These are phyloP conservation scores for Brenthis daphne DNA, from an alignment of 2,888 invertebrate genomes.

Conservation along the genomic window DNA sequence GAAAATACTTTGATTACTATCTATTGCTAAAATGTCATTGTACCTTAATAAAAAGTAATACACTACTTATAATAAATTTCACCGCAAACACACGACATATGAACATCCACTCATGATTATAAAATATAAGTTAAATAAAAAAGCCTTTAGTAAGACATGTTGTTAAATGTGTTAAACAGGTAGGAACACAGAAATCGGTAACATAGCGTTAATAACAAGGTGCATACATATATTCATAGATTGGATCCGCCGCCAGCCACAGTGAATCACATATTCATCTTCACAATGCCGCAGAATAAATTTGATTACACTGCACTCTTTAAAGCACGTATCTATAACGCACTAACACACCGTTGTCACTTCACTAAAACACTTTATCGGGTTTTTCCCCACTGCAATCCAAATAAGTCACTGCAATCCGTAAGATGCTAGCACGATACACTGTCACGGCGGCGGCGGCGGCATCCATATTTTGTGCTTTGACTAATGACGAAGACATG, in stretches of 20 bases:
- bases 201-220: slow-evolving; percentile 51
- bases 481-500: slow-evolving; percentile 54
- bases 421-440: slow-evolving; percentile 53
- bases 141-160: slow-evolving; percentile 36
- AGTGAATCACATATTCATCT: slow-evolving; percentile 45
- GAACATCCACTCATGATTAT: background rate
- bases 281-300: slow-evolving; percentile 25
- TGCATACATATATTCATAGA: slow-evolving; percentile 57
- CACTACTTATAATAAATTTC: background rate
- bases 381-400: slow-evolving; percentile 77
- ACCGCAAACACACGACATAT: slow-evolving; percentile 5
- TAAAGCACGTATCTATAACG: slow-evolving; percentile 48
- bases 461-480: slow-evolving; percentile 61
- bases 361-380: slow-evolving; percentile 64
- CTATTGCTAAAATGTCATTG: no score
- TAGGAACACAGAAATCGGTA: slow-evolving; percentile 36
- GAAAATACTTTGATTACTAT: no score
- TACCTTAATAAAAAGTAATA: no score
- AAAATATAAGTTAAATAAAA: slow-evolving; percentile 21
- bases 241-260: slow-evolving; percentile 76
- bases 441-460: slow-evolving; percentile 64
- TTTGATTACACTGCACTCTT: slow-evolving; percentile 64
- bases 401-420: slow-evolving; percentile 79
- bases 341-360: slow-evolving; percentile 71
- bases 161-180: slow-evolving; percentile 39